Base-by-base conservation (phyloP, 2,113 vertebrate genomes). In the Macaca mulatta region DNA sequence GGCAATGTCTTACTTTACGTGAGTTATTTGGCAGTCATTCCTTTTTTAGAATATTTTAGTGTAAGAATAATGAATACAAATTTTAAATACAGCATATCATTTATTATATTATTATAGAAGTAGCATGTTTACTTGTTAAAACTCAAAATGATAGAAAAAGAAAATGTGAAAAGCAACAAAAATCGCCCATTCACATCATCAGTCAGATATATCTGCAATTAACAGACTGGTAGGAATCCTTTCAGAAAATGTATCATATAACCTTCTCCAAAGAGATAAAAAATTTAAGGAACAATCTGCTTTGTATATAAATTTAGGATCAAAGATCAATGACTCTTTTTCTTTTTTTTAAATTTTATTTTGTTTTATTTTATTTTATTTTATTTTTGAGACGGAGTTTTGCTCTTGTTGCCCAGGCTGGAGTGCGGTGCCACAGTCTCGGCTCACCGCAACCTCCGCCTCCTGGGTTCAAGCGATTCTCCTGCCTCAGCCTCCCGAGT, bases 31-130 rank as follows among this genome's bases (percentile, higher is more conserved):
- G 9, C 2, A 86, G 48, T 67, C 20, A 55, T 48, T 84, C 9
- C 27, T 88, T 48, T 93, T 55, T 27, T 4, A 5, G 4, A 87
- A 77, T 80, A 93, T 69, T 75, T 40, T 61, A 74, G 1, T 55
- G 0, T 90, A 55, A 90, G 27, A 74, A 7, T 43, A 79, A 48
- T 74, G 30, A 95, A 25, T 57, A 50, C 80, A 93, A 80, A 67
- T 11, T 64, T 1, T 55, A 75, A 90, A 50, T 38, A 27, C 5
- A 75, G 72, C 11, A 10, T 32, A 22, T 67, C 9, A 74, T 83
- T 75, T 90, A 79, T 86, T 77, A 20, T 48, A 52, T 81, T 77
- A 82, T 70, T 83, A 88, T 55, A 69, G 17, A 82, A 86, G 27
- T 17, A 83, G 4, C 20, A 94, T 48, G 2, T 12, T 80, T 59